Evolutionary conservation across 2,888 invertebrate genomes (phyloP), one percentile per base, ranked within the genome.

Genomic region (Synergus laeviventris): DNA sequence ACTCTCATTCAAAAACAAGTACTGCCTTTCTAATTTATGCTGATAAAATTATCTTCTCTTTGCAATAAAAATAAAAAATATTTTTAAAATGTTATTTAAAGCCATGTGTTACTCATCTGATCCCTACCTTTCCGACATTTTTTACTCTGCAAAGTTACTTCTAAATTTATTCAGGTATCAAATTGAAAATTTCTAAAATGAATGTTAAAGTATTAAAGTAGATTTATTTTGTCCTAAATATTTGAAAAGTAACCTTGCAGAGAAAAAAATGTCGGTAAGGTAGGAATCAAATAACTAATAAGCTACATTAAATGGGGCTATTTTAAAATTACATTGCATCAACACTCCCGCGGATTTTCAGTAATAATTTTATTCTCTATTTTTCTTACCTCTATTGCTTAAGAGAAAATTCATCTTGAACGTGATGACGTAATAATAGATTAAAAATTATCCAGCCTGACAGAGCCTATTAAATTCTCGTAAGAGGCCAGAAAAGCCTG

Each of bases 401-500:
- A 42, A 39, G 39, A 64, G 64, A 64, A 64, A 18, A 64, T 64
- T 64, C 12, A 64, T 42, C 39, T 39, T 18, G 14, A 64, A 64
- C 64, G 42, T 64, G 64, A 64, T 39, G 16, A 39, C n/a, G 21
- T 64, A 21, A 42, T 38, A 64, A 64, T 64, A 64, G 64, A 64
- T 64, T 64, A 18, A 64, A 62, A 39, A 64, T 62, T 21, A 21
- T 39, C 64, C 12, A 21, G 11, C n/a, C 64, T 21, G 39, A 18
- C 18, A 21, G 39, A 64, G 64, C 64, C 42, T 42, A 64, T 64
- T 64, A 64, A 64, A 64, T 42, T 42, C 42, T 38, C 42, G 39
- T 64, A 42, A 64, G 18, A 38, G 38, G 38, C 21, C 39, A 64
- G 21, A 64, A 64, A 64, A 36, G 36, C 11, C 16, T 9, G 38